Base-by-base conservation (phyloP, 2,888 invertebrate genomes). In the Drosophila atripex region DNA sequence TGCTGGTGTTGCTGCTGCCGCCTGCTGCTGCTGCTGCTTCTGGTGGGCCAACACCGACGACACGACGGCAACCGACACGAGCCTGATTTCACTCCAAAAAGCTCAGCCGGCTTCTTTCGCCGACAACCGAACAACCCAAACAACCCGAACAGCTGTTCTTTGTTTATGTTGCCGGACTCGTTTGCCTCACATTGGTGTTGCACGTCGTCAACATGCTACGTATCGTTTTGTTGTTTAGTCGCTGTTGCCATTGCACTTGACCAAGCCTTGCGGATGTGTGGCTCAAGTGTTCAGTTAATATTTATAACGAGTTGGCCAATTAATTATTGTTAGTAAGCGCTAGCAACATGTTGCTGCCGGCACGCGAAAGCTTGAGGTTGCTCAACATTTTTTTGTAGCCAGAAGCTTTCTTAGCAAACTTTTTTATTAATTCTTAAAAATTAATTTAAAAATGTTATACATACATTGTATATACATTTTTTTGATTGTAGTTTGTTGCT, bases 81-180 rank as follows among this genome's bases (percentile, higher is more conserved):
- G 32, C 53, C 71, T 86, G 78, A 80, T 82, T 87, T 85, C 88
- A 80, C 82, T 85, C 76, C 73, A 80, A 57, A 85, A 78, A 82
- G 82, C 80, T 87, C 72, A 82, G 74, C 82, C 82, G 88, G 88
- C 86, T 68, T 52, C 72, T 69, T 45, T 70, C 59, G 71, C 59
- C 51, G 59, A 71, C 66, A 60, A 47, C 46, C 51, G 59, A 68
- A 41, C 35, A 28, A 50, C 46, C 58, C 32, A 56, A 75, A 56
- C 43, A 46, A 18, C 23, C 16, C 45, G 32, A 83, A 82, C 89
- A 86, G 88, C 89, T 89, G 86, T 77, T 83, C 54, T 88, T 89
- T 88, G 86, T 88, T 89, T 88, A 83, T 86, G 80, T 88, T 85
- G 82, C 80, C 43, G 25, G 55, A 75, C 79, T 75, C 57, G 78